Conservation (phyloP, 2,113 vertebrate species). For the Esox niger region DNA sequence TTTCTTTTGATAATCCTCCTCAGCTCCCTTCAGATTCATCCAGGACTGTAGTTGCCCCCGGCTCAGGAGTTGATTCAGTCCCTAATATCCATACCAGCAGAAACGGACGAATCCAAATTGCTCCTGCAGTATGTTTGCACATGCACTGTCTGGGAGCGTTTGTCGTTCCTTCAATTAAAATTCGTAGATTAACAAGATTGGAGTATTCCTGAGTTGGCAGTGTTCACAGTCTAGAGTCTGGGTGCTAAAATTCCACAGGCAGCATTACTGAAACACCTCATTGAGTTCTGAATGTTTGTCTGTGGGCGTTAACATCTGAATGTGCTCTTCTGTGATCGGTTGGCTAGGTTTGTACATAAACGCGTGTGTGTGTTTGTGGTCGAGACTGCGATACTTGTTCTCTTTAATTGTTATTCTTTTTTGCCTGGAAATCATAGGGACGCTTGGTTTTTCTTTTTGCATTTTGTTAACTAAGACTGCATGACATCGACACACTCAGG, state of each 20-base stretch:
- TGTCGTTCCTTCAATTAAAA: slow-evolving; percentile 66
- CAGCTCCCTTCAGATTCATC: neutral
- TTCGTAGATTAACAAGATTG: slow-evolving; percentile 61
- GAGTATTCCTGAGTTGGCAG: slow-evolving; percentile 39
- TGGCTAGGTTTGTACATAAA: too few relatives aligned
- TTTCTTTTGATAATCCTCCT: neutral
- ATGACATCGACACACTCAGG: too few relatives aligned
- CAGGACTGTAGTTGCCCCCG: neutral
- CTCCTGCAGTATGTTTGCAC: slow-evolving; percentile 57
- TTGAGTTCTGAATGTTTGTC: slow-evolving; percentile 24
- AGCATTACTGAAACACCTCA: slow-evolving; percentile 53
- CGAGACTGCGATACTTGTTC: too few relatives aligned
- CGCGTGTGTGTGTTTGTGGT: too few relatives aligned
- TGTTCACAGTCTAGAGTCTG: slow-evolving; percentile 53
- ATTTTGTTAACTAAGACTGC: too few relatives aligned
- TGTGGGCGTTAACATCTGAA: neutral
- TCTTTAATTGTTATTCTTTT: too few relatives aligned
- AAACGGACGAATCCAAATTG: slow-evolving; percentile 52
- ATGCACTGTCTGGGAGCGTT: slow-evolving; percentile 60
- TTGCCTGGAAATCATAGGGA: too few relatives aligned
- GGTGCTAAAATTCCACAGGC: slow-evolving; percentile 33
- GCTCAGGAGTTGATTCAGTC: slow-evolving; percentile 28
- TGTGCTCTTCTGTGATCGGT: too few relatives aligned
- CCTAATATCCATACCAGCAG: too few relatives aligned
- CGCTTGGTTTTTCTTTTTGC: too few relatives aligned